Base-by-base conservation (phyloP, 2,888 invertebrate species). In the Tetramorium bicarinatum region DNA sequence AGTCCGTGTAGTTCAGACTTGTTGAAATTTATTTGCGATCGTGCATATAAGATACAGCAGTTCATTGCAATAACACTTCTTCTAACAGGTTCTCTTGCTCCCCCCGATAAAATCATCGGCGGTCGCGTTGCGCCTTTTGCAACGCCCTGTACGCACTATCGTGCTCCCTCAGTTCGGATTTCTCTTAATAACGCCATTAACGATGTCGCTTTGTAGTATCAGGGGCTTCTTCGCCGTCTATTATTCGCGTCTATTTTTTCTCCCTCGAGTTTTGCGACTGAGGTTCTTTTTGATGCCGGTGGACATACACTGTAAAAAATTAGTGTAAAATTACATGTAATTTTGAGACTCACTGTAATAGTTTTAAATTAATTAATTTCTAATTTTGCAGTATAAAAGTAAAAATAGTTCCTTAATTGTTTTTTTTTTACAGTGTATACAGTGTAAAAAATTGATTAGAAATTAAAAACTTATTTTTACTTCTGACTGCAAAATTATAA, bases 21-120 rank as follows among this genome's bases (percentile, higher is more conserved):
- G 90, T 75, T 83, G 91, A 92, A 93, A 93, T 93, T 93, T 93
- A 93, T 93, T 93, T 92, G 92, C 90, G 93, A 93, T 93, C 92
- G 89, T 91, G 90, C 88, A 88, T 89, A 93, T 89, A 76, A 93
- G 93, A 93, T 93, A 93, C 90, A 92, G 87, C 86, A 91, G 88
- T 89, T 88, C 92, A 91, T 92, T 90, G 92, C 92, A 93, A 92
- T 93, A 93, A 93, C 92, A 92, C 93, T 93, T 92, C 93, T 92
- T 91, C 93, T 92, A 93, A 92, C 93, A 93, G 93, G 93, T 93
- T 93, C 91, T 86, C 90, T 87, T 90, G 82, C 62, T 34, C 88
- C 88, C 89, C 91, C 91, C 91, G 93, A 93, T 93, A 93, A 93
- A 93, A 93, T 93, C 93, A 90, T 93, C 92, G 91, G 77, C 88